Evolutionary conservation across 2,888 invertebrate genomes (phyloP), one percentile per base, ranked within the genome.

Genomic region (Tipula lateralis): DNA sequence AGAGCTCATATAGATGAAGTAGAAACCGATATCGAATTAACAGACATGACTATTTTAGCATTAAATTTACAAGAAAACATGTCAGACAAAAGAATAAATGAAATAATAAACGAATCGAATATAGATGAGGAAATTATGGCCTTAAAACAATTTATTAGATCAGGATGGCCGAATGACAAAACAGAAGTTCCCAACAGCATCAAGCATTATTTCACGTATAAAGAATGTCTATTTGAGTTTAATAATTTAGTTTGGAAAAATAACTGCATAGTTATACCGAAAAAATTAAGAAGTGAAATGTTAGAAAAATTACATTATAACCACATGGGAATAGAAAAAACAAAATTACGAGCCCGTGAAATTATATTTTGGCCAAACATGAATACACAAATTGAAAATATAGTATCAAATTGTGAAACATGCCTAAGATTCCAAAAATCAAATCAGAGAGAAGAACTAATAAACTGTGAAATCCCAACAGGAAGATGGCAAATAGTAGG

Each of bases 91-190:
- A 3, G 82, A 30, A 29, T 82, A 29, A 4, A 82, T 2, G 29
- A 82, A 7, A 0, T 82, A 2, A 82, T 12, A 29, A 13, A 29
- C 12, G 29, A 82, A 29, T 29, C 82, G 1, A 30, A 24, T 2
- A 29, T 1, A n/a, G 82, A 82, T 82, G 82, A 82, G 2, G 29
- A 29, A 29, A n/a, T 82, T 13, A 9, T 13, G 12, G 13, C 29
- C 4, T 29, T 82, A 82, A 29, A 13, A 29, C 29, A 82, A 2
- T 12, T 7, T 12, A 30, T 82, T 29, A 29, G 29, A 29, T 2
- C 1, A 29, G 86, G 86, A 13, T 86, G 85, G 86, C 86, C 86
- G 24, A 36, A 85, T 32, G 9, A 82, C n/a, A 85, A 85, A 85
- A 86, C 86, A 24, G 2, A 50, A 16, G 83, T 86, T 19, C 50